A percentile compares a stretch with the other conserved stretches of the same genome.
Evolutionary conservation across 2,797 vertebrate species (phyloP).

Genomic region (Agapornis canus): DNA sequence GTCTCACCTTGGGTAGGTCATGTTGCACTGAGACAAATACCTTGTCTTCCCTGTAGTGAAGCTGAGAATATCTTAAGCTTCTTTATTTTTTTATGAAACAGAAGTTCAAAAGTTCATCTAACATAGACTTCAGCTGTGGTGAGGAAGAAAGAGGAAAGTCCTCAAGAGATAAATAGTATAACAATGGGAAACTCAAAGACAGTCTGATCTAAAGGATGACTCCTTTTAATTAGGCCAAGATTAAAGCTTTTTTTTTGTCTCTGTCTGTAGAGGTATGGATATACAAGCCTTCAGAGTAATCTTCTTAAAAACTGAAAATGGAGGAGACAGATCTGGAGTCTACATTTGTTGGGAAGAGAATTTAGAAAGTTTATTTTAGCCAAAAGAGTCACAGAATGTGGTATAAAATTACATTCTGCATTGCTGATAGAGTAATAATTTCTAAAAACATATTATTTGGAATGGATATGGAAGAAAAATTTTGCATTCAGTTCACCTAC

Average conservation of each 20-base stretch:
- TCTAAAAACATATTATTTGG: background rate
- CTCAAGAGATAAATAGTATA: constrained; percentile 17
- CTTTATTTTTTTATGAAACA: constrained; percentile 64
- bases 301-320: background rate
- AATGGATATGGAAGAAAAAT: background rate
- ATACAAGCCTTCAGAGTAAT: background rate
- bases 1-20: background rate
- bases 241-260: background rate
- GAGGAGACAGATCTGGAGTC: background rate
- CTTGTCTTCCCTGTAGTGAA: constrained; percentile 29
- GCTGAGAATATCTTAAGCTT: constrained; percentile 36
- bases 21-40: constrained; percentile 7
- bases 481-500: background rate
- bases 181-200: constrained; percentile 4
- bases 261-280: background rate
- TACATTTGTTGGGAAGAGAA: background rate
- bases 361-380: background rate
- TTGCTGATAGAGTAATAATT: background rate
- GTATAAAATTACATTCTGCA: background rate
- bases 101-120: constrained; percentile 52
- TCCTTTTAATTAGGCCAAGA: constrained; percentile 19
- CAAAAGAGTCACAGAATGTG: background rate
- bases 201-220: background rate
- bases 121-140: background rate
- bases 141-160: constrained; percentile 28